These are phyloP conservation scores for Prolemur simus DNA, from an alignment of 2,113 vertebrate species.

Conservation along the genomic window DNA sequence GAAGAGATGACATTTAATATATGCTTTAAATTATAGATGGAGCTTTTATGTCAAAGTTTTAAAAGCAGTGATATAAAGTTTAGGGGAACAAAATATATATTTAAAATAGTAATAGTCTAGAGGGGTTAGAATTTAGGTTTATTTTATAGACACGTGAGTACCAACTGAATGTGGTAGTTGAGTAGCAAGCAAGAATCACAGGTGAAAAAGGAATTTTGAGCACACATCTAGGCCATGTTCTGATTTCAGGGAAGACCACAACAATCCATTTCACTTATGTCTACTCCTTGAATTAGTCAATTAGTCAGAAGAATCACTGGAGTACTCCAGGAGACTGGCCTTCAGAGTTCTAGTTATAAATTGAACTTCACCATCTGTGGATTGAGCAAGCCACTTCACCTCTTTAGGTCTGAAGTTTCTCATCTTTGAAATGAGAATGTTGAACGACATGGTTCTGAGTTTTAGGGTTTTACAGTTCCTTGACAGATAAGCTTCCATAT, in stretches of 20 bases:
- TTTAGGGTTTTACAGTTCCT: neutral
- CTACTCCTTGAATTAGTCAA: neutral
- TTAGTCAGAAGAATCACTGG: neutral
- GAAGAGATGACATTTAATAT: neutral
- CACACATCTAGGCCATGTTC: neutral
- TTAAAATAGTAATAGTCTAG: neutral
- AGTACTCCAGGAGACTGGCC: neutral
- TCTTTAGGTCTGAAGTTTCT: neutral
- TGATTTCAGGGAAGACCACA: slow-evolving; percentile 31
- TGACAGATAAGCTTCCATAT: neutral
- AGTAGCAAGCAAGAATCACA: neutral
- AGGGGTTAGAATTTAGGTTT: neutral
- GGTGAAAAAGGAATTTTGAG: neutral
- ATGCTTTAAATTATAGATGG: neutral
- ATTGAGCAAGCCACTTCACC: neutral
- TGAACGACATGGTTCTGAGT: neutral
- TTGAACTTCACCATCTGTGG: neutral
- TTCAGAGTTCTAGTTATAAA: neutral
- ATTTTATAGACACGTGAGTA: neutral
- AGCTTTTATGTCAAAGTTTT: neutral
- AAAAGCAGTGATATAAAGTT: neutral
- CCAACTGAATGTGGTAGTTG: neutral
- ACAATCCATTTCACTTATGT: neutral
- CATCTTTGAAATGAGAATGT: neutral
- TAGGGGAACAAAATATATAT: neutral